Percentiles rank a stretch among this genome's conserved stretches.
Conservation (phyloP, 2,888 invertebrate species). For the Desoria tigrina region DNA sequence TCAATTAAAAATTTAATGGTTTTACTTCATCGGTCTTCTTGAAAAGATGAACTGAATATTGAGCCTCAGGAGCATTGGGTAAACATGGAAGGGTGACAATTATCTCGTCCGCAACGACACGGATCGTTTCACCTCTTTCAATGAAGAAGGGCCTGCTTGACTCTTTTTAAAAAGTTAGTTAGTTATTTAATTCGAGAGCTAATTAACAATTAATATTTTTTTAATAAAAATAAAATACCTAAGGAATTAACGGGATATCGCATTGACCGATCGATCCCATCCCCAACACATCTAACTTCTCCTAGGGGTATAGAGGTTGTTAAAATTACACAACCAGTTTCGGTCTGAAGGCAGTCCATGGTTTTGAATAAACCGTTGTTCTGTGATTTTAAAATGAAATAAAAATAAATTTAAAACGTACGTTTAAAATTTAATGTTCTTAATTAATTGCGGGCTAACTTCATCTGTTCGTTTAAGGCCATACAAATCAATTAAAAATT, state of each 20-base stretch:
- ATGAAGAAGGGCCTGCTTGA: slow-evolving; percentile 38
- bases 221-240: background rate
- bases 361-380: slow-evolving; percentile 10
- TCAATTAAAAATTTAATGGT: background rate
- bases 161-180: slow-evolving; percentile 17
- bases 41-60: slow-evolving; percentile 36
- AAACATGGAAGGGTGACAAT: slow-evolving; percentile 38
- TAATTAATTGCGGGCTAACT: too few relatives aligned
- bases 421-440: too few relatives aligned
- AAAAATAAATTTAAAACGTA: too few relatives aligned
- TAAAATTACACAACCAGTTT: slow-evolving; percentile 36
- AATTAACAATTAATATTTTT: background rate
- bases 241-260: slow-evolving; percentile 27
- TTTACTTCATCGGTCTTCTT: slow-evolving; percentile 25
- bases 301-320: slow-evolving; percentile 37
- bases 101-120: slow-evolving; percentile 13
- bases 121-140: slow-evolving; percentile 35
- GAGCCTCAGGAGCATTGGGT: slow-evolving; percentile 27
- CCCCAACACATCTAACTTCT: slow-evolving; percentile 35
- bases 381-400: too few relatives aligned
- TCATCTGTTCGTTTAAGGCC: too few relatives aligned
- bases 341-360: slow-evolving; percentile 23
- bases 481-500: too few relatives aligned
- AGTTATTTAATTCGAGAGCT: too few relatives aligned
- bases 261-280: slow-evolving; percentile 40